These are phyloP conservation scores for Porites lobata DNA, from an alignment of 92 coral and sea anemone genomes.

Conservation along the genomic window DNA sequence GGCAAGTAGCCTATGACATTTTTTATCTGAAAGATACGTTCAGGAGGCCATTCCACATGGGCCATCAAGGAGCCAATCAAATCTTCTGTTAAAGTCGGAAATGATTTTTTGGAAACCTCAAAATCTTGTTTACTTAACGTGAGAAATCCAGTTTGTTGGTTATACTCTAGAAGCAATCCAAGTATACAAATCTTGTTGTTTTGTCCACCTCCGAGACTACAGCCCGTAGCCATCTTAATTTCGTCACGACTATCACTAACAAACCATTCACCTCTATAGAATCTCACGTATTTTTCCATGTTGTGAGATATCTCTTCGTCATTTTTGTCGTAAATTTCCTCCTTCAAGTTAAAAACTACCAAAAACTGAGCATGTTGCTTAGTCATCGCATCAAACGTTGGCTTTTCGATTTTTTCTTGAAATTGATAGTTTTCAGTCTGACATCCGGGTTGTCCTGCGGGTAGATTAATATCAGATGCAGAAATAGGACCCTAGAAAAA, in stretches of 20 bases:
- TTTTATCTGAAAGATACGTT: too few species aligned
- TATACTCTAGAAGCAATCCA: constrained; percentile 33
- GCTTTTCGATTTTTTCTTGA: constrained; percentile 12
- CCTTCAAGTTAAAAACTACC: constrained; percentile 49
- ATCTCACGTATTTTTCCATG: constrained; percentile 14
- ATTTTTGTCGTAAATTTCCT: neutral
- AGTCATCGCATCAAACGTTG: constrained; percentile 54
- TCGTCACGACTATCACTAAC: neutral
- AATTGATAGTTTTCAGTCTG: constrained; percentile 22
- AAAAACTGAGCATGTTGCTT: neutral
- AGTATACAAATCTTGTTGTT: constrained; percentile 28
- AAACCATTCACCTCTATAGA: constrained; percentile 1
- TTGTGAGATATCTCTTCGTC: neutral
- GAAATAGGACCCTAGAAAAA: constrained; percentile 53
- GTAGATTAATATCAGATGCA: constrained; percentile 16
- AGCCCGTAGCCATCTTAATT: neutral
- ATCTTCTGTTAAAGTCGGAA: neutral
- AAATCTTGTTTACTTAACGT: constrained; percentile 9
- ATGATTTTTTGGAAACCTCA: neutral
- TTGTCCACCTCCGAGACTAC: neutral
- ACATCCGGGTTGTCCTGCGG: constrained; percentile 58
- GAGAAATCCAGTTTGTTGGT: constrained; percentile 15
- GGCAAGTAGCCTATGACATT: too few species aligned
- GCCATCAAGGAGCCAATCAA: neutral
- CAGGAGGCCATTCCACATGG: too few species aligned